phyloP scores from a whole-genome alignment of 2,888 invertebrate genomes.

The Acrocera orbiculus region DNA sequence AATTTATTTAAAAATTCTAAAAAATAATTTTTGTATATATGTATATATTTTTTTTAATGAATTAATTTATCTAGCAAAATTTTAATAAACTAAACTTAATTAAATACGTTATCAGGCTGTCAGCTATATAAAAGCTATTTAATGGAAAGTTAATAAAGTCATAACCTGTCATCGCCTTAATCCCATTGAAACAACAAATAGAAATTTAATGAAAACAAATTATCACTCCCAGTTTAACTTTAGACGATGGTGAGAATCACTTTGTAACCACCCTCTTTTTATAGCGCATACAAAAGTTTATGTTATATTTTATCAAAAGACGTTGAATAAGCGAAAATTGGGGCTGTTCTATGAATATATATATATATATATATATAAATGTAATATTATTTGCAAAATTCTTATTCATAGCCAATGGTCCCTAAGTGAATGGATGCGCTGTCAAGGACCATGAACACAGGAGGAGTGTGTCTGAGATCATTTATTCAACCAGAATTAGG shows the following conservation, averaged over 20 bases:
- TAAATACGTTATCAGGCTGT: slow-evolving; percentile 1
- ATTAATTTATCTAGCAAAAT: no score
- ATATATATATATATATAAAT: no score
- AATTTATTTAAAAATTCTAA: no score
- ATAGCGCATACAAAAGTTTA: neutral
- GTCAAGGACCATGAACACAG: slow-evolving; percentile 7
- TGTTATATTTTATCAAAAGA: neutral
- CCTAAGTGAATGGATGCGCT: slow-evolving; percentile 6
- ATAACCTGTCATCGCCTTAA: slow-evolving; percentile 18
- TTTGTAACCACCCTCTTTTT: neutral
- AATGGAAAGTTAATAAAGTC: slow-evolving; percentile 16
- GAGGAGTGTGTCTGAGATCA: slow-evolving; percentile 4
- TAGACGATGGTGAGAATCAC: neutral
- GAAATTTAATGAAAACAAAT: slow-evolving; percentile 10
- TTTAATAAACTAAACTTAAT: no score
- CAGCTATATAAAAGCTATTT: slow-evolving; percentile 5
- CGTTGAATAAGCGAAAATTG: neutral
- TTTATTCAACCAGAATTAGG: neutral
- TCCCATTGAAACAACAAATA: slow-evolving; percentile 12
- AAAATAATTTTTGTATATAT: no score
- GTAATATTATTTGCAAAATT: slow-evolving; percentile 1
- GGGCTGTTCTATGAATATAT: neutral
- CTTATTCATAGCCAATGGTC: slow-evolving; percentile 7
- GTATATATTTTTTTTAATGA: no score
- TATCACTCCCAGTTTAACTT: slow-evolving; percentile 7